Evolutionary conservation across 1,140 invertebrate species (phyloP).

Genomic region (Drosophila pseudoananassae): DNA sequence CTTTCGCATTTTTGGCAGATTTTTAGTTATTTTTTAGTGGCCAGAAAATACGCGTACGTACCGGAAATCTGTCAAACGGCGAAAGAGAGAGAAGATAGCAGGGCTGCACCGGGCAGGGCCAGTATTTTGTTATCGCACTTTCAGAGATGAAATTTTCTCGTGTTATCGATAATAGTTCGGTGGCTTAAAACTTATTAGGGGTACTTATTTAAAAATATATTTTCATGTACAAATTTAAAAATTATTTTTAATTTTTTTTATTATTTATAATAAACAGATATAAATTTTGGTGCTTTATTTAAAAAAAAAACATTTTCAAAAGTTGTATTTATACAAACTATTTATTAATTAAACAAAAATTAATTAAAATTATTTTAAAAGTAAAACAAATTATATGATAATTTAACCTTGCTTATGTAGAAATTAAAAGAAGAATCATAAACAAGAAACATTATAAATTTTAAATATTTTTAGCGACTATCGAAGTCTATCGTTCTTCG

Average conservation of each 20-base stretch:
- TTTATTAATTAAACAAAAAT: too few species aligned
- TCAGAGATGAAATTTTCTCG: background rate
- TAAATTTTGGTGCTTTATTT: too few species aligned
- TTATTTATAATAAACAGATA: too few species aligned
- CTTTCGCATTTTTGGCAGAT: slow-evolving; percentile 28
- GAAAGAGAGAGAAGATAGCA: slow-evolving; percentile 67
- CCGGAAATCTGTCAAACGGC: slow-evolving; percentile 83
- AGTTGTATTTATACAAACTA: too few species aligned
- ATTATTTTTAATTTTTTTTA: too few species aligned
- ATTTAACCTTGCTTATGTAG: too few species aligned
- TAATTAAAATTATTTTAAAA: too few species aligned
- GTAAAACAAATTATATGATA: too few species aligned
- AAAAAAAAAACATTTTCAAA: too few species aligned
- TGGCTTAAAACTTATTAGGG: too few species aligned
- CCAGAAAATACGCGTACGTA: slow-evolving; percentile 78
- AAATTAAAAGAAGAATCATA: background rate
- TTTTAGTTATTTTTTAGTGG: slow-evolving; percentile 49
- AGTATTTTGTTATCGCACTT: background rate
- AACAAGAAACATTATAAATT: background rate
- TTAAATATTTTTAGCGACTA: slow-evolving; percentile 4
- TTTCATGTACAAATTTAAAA: too few species aligned
- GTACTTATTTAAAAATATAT: too few species aligned
- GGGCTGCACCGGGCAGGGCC: slow-evolving; percentile 2
- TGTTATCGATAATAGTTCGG: background rate
- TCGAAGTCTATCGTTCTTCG: slow-evolving; percentile 16